Base-by-base conservation (phyloP, 2,797 vertebrate genomes). In the Centropyge bicolor region DNA sequence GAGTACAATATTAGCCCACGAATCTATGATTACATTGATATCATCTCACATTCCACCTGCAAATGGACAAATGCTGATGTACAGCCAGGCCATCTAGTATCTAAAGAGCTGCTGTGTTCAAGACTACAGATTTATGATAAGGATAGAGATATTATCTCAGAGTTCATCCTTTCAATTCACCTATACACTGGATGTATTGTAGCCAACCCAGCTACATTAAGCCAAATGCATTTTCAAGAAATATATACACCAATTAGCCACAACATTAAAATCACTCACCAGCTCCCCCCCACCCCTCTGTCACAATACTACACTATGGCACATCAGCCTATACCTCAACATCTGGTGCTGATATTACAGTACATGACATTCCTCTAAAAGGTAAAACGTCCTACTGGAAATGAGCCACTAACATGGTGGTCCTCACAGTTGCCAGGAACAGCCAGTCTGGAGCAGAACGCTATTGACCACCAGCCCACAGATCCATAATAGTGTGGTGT, bases 401-500 rank as follows among this genome's bases (percentile, higher is more conserved):
- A 80, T 67, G 43, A 70, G 63, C 49, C 40, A 3, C 5, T n/a
- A n/a, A n/a, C n/a, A n/a, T n/a, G n/a, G 66, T 68, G 46, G 63
- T 70, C 45, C 55, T 79, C 17, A 7, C 8, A 8, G 12, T 46
- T 81, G 64, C 81, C 67, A 68, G 71, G 76, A 88, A 86, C 24
- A 82, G 46, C 27, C 12, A 11, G 10, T 66, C 43, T 43, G 22
- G 17, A 70, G 64, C 22, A 76, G 36, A 68, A 69, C 41, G n/a
- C 19, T 74, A 74, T 61, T 81, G 48, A 78, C 40, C 56, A 20
- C 14, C 46, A 81, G 22, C 38, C 69, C 74, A 48, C 71, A 75
- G 74, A 88, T 80, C 82, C 46, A 86, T 89, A 75, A 70, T 45
- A 49, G 36, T 70, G 40, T 46, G 70, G 71, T 74, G 60, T 69